Conservation (phyloP, 2,113 vertebrate genomes). For the Chaetops frenatus region DNA sequence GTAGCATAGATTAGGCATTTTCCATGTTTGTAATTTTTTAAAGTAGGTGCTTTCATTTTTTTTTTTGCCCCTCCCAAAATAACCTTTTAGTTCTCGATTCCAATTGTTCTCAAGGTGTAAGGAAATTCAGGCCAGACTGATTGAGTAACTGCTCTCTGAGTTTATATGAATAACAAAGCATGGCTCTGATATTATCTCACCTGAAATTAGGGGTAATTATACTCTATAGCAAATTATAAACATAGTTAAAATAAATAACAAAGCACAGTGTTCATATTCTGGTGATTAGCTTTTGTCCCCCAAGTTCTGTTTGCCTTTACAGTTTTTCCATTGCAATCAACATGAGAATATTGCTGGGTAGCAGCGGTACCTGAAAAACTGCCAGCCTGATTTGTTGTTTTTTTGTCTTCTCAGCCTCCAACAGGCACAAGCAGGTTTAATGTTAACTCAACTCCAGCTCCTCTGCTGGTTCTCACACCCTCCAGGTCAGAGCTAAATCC, state of each 20-base stretch:
- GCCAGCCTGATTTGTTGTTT: not conserved
- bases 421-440: slow-evolving; percentile 63
- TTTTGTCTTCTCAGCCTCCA: not conserved
- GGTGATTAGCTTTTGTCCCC: not conserved
- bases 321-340: slow-evolving; percentile 29
- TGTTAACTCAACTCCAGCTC: slow-evolving; percentile 45
- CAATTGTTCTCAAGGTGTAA: slow-evolving; percentile 33
- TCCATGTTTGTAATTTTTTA: slow-evolving; percentile 44
- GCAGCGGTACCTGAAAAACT: slow-evolving; percentile 21
- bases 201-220: slow-evolving; percentile 55
- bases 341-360: not conserved
- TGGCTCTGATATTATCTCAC: slow-evolving; percentile 10
- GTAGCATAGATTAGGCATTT: slow-evolving; percentile 59
- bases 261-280: slow-evolving; percentile 7
- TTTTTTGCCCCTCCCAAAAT: not conserved
- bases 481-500: slow-evolving; percentile 72
- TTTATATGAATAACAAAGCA: not conserved
- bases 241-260: slow-evolving; percentile 51
- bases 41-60: not conserved
- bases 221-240: slow-evolving; percentile 30
- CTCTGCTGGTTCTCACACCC: slow-evolving; percentile 69
- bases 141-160: slow-evolving; percentile 46
- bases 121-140: not conserved
- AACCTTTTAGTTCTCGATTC: slow-evolving; percentile 36
- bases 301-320: slow-evolving; percentile 38